Evolutionary conservation across 35 echinoderm and acorn worm species (phyloP), one percentile per base, ranked within the genome.

Genomic region (Chiridota heheva): DNA sequence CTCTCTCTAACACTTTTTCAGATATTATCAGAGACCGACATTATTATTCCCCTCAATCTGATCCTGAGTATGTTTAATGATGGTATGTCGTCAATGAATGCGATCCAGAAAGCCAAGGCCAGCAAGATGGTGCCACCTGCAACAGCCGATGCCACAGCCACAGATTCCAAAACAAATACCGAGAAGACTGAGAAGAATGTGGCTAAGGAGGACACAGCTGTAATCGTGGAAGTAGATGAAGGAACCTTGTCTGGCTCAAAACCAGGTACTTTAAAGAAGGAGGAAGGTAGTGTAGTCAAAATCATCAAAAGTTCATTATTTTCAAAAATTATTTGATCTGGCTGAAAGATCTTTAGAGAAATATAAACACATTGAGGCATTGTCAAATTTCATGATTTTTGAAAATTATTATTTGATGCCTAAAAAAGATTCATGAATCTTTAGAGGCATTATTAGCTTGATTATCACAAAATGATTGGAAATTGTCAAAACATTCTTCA

Each of bases 11-110:
- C n/a, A 43, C 6, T 20, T 30, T 0, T 69, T 32, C 46, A 97
- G 94, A 76, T 97, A 17, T 76, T 97, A 32, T 88, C 89, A n/a
- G 88, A 97, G 59, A 88, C 85, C 37, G 94, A 97, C 68, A 84
- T 97, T 41, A 81, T 91, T 36, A 63, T 97, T 43, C 94, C 94
- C 5, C 73, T 97, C 36, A 87, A 91, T 22, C 82, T 97, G 2
- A 69, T 91, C 4, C 78, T 97, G 4, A 75, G 75, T 36, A 97
- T 97, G 78, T 97, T 97, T 60, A 91, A 63, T 26, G 84, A 91
- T 42, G 94, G 94, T 18, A 51, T 97, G 30, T 42, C 66, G 26
- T 71, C 91, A 40, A 90, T 96, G 77, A 76, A 63, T 7, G 53
- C 74, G 15, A 88, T 88, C 69, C 85, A 88, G 69, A 38, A 60